Evolutionary conservation across 2,797 vertebrate genomes (phyloP), one percentile per base, ranked within the genome.

Genomic region (Poeciliopsis paucimaculata): DNA sequence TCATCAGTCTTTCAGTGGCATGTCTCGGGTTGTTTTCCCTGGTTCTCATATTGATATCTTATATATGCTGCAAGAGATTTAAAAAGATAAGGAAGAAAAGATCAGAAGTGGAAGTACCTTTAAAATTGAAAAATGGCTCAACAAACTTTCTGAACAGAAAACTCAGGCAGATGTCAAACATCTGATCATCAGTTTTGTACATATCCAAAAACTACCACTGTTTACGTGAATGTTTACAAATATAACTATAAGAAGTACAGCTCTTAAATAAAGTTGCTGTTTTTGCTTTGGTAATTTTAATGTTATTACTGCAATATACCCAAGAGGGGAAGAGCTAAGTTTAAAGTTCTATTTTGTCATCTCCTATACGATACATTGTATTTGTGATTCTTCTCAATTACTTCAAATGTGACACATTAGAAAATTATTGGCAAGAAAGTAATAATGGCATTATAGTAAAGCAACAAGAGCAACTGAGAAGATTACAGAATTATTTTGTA

Each of bases 131-230:
- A 92, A 95, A 96, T 82, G 96, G 96, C 83, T 85, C 88, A 0
- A 94, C 95, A 76, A 95, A 96, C 75, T 90, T 95, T 86, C 91
- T 95, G 87, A 97, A 98, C 90, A 97, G 96, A 86, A 99, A 98
- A 88, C 94, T 97, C 28, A 80, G 97, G 94, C 96, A 97, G 86
- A 97, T 98, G 93, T 98, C 97, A 74, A 98, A 98, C 79, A 98
- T 98, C 91, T 98, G 94, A 98, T 70, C 12, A 82, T 88, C 85
- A 79, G 51, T 73, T 77, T 76, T 88, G 72, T 13, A 71, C 34
- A 70, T 26, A 41, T 79, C 76, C 80, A 77, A 90, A 84, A 74
- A 7, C 39, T 70, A 80, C 41, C 74, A 83, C 82, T 91, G 91
- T 94, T 94, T 93, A 94, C 91, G 89, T 84, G 62, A 91, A 90